These are phyloP conservation scores for Pelobates cultripes DNA, from an alignment of 2,797 vertebrate species.

Conservation along the genomic window DNA sequence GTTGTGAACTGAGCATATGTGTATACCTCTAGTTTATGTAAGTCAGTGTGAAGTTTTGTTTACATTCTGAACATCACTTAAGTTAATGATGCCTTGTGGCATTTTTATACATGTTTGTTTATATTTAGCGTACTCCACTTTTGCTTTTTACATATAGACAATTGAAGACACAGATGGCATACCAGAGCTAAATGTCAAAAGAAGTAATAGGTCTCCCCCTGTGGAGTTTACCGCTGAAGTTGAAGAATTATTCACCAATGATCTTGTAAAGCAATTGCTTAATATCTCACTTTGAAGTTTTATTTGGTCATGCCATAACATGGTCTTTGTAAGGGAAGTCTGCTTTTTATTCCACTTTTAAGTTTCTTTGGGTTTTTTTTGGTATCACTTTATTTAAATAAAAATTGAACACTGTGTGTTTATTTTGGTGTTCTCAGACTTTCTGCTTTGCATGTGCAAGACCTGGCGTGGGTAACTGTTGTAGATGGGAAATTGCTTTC, in stretches of 20 bases:
- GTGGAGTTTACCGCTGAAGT: constrained; percentile 16
- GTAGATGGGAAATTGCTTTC: constrained; percentile 62
- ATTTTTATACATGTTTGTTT: not conserved
- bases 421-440: not conserved
- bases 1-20: too few species aligned
- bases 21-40: too few species aligned
- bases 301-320: not conserved
- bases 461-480: constrained; percentile 56
- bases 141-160: constrained; percentile 32
- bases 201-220: constrained; percentile 50
- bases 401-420: constrained; percentile 12
- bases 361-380: not conserved
- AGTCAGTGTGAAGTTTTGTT: too few species aligned
- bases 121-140: not conserved
- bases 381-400: constrained; percentile 15
- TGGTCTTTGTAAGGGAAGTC: not conserved
- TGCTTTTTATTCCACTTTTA: constrained; percentile 22
- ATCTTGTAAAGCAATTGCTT: constrained; percentile 23
- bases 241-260: constrained; percentile 24
- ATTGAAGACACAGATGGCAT: constrained; percentile 27
- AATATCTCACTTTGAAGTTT: not conserved
- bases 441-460: not conserved
- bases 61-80: too few species aligned
- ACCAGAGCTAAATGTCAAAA: constrained; percentile 58
- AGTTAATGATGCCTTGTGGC: too few species aligned